Evolutionary conservation across 1,140 invertebrate genomes (phyloP), one percentile per base, ranked within the genome.

Genomic region (Rhyacophila brunnea): DNA sequence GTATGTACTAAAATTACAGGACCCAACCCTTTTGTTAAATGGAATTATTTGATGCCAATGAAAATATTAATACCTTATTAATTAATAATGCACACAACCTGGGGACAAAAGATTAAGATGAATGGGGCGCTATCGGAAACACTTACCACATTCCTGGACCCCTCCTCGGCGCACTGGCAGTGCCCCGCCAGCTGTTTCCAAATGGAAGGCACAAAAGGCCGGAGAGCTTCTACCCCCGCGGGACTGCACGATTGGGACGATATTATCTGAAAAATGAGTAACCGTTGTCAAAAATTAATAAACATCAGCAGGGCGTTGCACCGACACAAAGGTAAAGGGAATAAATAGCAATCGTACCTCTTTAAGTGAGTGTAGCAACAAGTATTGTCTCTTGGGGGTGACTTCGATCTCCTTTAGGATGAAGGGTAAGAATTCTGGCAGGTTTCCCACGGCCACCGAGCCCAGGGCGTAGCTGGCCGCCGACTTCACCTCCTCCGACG

Each of bases 381-480:
- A 81, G 78, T 99, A 99, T 74, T 99, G 96, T 62, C 94, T 81
- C 70, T 93, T 95, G 0, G 95, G 93, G 68, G 97, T 92, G 17
- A 85, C 83, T 69, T 97, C 91, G 62, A 98, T 98, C 80, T 99
- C 94, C 44, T 89, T 84, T 0, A 99, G 78, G 61, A 99, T 92
- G 70, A 97, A 96, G 3, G 96, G 96, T 58, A 99, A 79, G 79
- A 95, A 98, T 68, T 91, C 88, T 2, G 88, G 86, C 58, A 99
- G 78, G 79, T 99, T 99, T 32, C 97, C 96, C 66, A 98, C 91
- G 34, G 92, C 91, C 20, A 99, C 88, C 53, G 93, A 95, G 28
- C 96, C 96, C 18, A 99, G 80, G 10, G 96, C 94, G 78, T 98
- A 97, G 59, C 95, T 96, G 2, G 96, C 96, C 9, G 96, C 95